phyloP scores from a whole-genome alignment of 2,797 vertebrate genomes.

The Microhierax caerulescens region DNA sequence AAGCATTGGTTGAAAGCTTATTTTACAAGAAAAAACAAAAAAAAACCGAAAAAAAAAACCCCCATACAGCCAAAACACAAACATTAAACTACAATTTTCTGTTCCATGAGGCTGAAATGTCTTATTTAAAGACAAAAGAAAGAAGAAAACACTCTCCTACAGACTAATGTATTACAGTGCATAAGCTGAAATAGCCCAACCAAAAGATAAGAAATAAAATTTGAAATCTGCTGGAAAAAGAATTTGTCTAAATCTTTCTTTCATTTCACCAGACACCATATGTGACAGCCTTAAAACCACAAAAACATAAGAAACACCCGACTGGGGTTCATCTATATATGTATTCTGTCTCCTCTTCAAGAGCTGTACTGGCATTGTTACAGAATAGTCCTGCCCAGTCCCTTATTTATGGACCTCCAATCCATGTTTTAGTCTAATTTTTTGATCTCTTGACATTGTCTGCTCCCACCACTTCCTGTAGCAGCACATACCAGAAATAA shows the following conservation, averaged over 20 bases:
- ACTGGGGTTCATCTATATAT: background rate
- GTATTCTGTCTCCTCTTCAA: background rate
- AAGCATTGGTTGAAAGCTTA: background rate
- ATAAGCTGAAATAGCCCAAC: background rate
- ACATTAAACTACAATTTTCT: background rate
- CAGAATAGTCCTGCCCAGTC: background rate
- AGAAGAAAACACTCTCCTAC: background rate
- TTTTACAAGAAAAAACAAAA: no score
- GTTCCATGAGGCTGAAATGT: background rate
- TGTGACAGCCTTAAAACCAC: background rate
- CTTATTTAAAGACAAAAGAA: background rate
- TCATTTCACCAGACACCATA: background rate
- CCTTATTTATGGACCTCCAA: background rate
- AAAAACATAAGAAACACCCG: background rate
- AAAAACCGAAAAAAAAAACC: no score
- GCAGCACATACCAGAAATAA: background rate
- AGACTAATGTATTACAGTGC: fast-evolving
- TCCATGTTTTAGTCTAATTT: background rate
- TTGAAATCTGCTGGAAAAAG: background rate
- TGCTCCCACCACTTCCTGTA: background rate
- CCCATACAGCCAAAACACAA: background rate
- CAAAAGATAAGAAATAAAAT: background rate
- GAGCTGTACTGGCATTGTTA: background rate
- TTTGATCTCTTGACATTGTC: background rate
- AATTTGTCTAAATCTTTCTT: background rate